phyloP scores from a whole-genome alignment of 2,888 invertebrate species.

The Glyphotaelius pellucidus region DNA sequence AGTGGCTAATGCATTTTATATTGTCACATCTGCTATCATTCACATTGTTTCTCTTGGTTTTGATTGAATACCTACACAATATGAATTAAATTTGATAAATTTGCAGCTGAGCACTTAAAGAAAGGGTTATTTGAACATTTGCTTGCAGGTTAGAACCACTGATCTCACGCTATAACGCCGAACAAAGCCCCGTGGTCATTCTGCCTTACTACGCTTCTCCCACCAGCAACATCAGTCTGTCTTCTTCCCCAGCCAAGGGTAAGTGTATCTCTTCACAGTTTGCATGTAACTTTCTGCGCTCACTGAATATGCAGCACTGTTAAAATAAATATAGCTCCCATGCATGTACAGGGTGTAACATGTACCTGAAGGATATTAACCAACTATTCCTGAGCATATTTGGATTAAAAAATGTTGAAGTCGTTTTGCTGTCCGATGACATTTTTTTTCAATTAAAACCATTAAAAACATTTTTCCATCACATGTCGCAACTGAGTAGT shows the following conservation, averaged over 20 bases:
- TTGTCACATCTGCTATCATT: too few relatives aligned
- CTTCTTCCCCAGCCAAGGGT: constrained; percentile 73
- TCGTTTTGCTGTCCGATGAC: too few relatives aligned
- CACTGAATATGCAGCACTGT: neutral
- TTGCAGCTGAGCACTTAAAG: neutral
- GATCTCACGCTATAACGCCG: constrained; percentile 77
- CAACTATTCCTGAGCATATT: too few relatives aligned
- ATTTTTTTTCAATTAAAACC: too few relatives aligned
- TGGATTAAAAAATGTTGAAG: too few relatives aligned
- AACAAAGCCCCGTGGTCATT: constrained; percentile 78
- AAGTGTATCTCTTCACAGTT: constrained; percentile 45
- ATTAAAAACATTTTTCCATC: too few relatives aligned
- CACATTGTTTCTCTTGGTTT: too few relatives aligned
- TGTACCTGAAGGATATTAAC: too few relatives aligned
- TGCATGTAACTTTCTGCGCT: neutral
- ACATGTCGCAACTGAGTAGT: too few relatives aligned
- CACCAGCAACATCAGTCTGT: constrained; percentile 68
- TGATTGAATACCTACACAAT: too few relatives aligned
- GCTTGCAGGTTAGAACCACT: constrained; percentile 79
- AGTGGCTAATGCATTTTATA: too few relatives aligned
- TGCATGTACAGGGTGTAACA: too few relatives aligned
- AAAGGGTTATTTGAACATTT: neutral
- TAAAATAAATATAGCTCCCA: neutral
- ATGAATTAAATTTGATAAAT: neutral
- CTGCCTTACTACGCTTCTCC: constrained; percentile 74